A percentile compares a stretch with the other conserved stretches of the same genome.
These are phyloP conservation scores for Phrynosoma blainvillii DNA, from an alignment of 2,113 vertebrate genomes.

Conservation along the genomic window DNA sequence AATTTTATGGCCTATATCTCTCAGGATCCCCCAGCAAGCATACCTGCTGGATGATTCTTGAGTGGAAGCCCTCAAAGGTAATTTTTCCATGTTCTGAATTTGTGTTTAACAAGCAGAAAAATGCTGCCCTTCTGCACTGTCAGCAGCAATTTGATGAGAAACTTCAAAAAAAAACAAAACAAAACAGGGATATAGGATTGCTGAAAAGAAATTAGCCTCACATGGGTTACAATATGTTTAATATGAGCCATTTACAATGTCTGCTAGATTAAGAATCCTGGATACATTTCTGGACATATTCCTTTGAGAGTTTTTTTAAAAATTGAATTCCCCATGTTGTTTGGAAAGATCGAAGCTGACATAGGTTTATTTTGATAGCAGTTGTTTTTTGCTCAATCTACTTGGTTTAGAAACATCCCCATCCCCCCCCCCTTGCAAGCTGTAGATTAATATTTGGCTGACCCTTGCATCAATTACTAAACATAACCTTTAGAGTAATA, in stretches of 20 bases:
- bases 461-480: slow-evolving; percentile 56
- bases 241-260: slow-evolving; percentile 3
- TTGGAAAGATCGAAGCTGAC: slow-evolving; percentile 52
- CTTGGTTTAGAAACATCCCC: slow-evolving; percentile 53
- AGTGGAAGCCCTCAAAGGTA: too few relatives aligned
- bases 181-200: neutral
- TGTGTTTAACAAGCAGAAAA: neutral
- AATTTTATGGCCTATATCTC: too few relatives aligned
- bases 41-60: too few relatives aligned
- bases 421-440: slow-evolving; percentile 61
- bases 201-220: neutral
- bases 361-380: slow-evolving; percentile 62
- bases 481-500: slow-evolving; percentile 55
- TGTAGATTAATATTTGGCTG: slow-evolving; percentile 73
- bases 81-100: too few relatives aligned
- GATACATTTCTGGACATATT: slow-evolving; percentile 55
- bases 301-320: slow-evolving; percentile 42
- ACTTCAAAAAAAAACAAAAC: neutral
- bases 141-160: neutral
- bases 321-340: neutral
- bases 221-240: neutral
- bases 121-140: neutral
- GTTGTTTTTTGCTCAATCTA: slow-evolving; percentile 63
- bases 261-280: slow-evolving; percentile 54
- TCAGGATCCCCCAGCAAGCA: too few relatives aligned